These are phyloP conservation scores for Drosophila kanekoi DNA, from an alignment of 2,888 invertebrate genomes.

Conservation along the genomic window DNA sequence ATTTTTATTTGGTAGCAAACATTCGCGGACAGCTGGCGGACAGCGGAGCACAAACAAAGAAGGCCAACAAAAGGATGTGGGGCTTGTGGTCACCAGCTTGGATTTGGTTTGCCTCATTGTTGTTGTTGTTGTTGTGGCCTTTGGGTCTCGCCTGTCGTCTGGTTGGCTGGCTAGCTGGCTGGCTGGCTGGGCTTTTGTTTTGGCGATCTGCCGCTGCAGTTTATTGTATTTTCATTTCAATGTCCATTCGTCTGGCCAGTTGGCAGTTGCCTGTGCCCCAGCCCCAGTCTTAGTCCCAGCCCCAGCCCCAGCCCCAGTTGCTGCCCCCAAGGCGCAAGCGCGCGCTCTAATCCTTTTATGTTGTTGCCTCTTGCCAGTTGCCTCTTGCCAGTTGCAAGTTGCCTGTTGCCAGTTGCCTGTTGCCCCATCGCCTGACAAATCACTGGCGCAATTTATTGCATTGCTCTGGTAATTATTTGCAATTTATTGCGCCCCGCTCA, in stretches of 20 bases:
- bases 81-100: slow-evolving; percentile 59
- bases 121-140: slow-evolving; percentile 37
- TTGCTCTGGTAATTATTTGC: slow-evolving; percentile 72
- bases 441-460: slow-evolving; percentile 73
- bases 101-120: slow-evolving; percentile 26
- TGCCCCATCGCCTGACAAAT: slow-evolving; percentile 62
- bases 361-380: slow-evolving; percentile 30
- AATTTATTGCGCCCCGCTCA: slow-evolving; percentile 61
- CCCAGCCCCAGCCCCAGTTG: not conserved
- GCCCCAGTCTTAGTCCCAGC: not conserved
- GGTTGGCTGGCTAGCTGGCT: slow-evolving; percentile 9
- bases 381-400: slow-evolving; percentile 28
- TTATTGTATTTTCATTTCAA: slow-evolving; percentile 77
- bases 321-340: slow-evolving; percentile 50
- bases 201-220: slow-evolving; percentile 56
- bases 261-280: not conserved
- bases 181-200: slow-evolving; percentile 51
- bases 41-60: slow-evolving; percentile 40
- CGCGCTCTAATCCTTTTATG: slow-evolving; percentile 75
- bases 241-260: slow-evolving; percentile 59
- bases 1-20: slow-evolving; percentile 77
- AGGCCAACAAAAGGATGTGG: slow-evolving; percentile 71
- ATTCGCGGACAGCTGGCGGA: slow-evolving; percentile 60
- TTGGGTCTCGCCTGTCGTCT: slow-evolving; percentile 49
- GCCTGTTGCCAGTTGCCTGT: slow-evolving; percentile 15